Conservation (phyloP, 2,797 vertebrate species). For the Aratinga solstitialis region DNA sequence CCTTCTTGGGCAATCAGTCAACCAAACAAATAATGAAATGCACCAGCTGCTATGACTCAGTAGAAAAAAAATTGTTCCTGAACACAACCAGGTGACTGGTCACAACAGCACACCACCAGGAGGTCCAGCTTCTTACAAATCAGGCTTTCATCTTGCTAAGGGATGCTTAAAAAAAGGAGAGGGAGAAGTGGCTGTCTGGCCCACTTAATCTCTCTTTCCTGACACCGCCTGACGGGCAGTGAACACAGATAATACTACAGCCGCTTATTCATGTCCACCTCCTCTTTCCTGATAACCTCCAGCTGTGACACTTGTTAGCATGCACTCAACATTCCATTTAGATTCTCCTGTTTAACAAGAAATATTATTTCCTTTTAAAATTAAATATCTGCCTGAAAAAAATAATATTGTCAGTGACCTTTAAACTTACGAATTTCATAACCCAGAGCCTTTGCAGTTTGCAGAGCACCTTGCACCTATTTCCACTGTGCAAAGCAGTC, state of each 20-base stretch:
- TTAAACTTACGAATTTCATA: not conserved
- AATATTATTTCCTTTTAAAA: not conserved
- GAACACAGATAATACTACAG: not conserved
- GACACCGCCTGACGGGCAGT: not conserved
- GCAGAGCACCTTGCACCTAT: not conserved
- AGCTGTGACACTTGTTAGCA: not conserved
- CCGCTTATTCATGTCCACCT: not conserved
- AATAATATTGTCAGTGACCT: not conserved
- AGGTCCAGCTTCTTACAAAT: not conserved
- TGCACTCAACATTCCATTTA: not conserved
- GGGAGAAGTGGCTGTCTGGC: not conserved
- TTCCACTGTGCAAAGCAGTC: not conserved
- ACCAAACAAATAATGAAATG: not conserved
- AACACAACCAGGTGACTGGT: not conserved
- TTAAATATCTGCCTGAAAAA: not conserved
- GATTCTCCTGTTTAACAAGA: not conserved
- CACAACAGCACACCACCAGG: fast-evolving
- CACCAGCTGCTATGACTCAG: not conserved
- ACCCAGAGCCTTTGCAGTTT: not conserved
- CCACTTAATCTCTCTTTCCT: not conserved
- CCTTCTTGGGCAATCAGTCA: not conserved
- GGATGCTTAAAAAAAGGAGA: not conserved
- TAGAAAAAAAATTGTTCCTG: not conserved
- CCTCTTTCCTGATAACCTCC: fast-evolving
- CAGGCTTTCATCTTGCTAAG: not conserved